Evolutionary conservation across 2,113 vertebrate species (phyloP).

Genomic region (Orthonyx spaldingii): DNA sequence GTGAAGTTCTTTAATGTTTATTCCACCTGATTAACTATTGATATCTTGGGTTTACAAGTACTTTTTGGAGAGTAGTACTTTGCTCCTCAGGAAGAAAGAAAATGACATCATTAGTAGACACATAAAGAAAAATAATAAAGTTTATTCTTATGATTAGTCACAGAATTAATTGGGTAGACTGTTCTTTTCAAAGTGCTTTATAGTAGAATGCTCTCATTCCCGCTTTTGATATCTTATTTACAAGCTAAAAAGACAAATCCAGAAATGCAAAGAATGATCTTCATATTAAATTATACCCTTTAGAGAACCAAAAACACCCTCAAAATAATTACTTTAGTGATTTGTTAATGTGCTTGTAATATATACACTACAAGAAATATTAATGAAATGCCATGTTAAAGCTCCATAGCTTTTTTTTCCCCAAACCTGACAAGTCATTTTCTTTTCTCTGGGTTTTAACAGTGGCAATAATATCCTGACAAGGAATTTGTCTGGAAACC

Average conservation of each 20-base stretch:
- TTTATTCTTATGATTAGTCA: neutral
- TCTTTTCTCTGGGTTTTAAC: neutral
- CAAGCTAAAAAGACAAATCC: neutral
- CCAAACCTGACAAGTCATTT: neutral
- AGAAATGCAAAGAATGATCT: neutral
- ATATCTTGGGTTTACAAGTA: neutral
- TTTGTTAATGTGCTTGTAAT: neutral
- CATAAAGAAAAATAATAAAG: neutral
- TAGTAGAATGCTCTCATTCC: neutral
- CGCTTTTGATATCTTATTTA: neutral
- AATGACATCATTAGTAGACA: neutral
- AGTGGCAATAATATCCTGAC: neutral
- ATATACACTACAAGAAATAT: neutral
- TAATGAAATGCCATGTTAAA: neutral
- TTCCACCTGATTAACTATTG: neutral
- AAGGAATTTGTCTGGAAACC: neutral
- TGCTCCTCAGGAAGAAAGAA: neutral
- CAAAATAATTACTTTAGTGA: neutral
- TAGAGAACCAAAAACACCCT: rapidly evolving
- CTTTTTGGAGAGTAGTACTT: neutral
- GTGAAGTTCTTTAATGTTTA: neutral
- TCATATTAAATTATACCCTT: neutral
- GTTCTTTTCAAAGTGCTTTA: neutral
- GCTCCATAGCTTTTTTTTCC: neutral
- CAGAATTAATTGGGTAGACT: neutral